Conservation (phyloP, 2,797 vertebrate species). For the Paedocypris micromegethes region DNA sequence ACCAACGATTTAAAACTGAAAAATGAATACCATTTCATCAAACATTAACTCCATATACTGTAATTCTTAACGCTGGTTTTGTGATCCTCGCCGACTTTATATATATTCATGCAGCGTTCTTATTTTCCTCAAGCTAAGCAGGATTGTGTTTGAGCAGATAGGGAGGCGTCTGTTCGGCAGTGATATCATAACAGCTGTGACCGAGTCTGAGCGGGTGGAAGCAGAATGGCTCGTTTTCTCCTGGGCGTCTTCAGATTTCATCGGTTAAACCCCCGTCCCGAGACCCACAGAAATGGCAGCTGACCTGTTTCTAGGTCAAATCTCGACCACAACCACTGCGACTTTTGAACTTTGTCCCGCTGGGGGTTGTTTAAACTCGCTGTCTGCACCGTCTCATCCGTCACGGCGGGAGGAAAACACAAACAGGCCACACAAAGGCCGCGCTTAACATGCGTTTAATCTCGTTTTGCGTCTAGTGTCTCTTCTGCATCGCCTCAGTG, state of each 20-base stretch:
- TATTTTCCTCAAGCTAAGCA: no score
- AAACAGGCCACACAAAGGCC: slow-evolving; percentile 21
- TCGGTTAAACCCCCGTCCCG: slow-evolving; percentile 13
- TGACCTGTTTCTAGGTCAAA: slow-evolving; percentile 3
- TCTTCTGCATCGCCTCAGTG: slow-evolving; percentile 12
- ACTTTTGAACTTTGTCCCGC: slow-evolving; percentile 32
- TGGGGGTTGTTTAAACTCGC: slow-evolving; percentile 26
- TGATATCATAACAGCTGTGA: slow-evolving; percentile 32
- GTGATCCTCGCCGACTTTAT: no score
- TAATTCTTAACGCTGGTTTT: no score
- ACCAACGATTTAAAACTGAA: no score
- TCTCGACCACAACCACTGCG: slow-evolving; percentile 4
- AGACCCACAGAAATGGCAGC: neutral
- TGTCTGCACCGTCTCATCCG: slow-evolving; percentile 11
- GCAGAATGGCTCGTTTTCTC: slow-evolving; percentile 26
- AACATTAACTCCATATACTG: no score
- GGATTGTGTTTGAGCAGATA: neutral
- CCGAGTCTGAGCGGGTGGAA: slow-evolving; percentile 28
- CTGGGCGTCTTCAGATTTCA: slow-evolving; percentile 25
- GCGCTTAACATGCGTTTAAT: slow-evolving; percentile 19
- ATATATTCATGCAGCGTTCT: no score
- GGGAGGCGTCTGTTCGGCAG: slow-evolving; percentile 16
- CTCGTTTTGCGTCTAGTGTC: slow-evolving; percentile 23
- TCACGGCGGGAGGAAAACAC: slow-evolving; percentile 7
- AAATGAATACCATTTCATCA: no score